Percentiles rank a stretch among this genome's conserved stretches.
phyloP scores from a whole-genome alignment of 2,797 vertebrate species.

The Sardinella longiceps region DNA sequence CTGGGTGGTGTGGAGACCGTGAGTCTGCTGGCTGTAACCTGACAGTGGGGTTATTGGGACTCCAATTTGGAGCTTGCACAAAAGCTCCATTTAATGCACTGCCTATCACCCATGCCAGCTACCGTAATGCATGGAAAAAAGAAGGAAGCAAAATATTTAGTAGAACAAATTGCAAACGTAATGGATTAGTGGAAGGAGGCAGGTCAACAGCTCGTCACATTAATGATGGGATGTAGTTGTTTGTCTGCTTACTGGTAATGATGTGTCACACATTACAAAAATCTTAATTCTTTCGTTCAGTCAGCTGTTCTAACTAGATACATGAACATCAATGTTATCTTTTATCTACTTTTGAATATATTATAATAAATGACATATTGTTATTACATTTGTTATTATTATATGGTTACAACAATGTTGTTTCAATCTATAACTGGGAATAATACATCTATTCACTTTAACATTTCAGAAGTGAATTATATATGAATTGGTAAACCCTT shows the following conservation, averaged over 20 bases:
- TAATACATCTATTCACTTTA: not conserved
- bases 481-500: not conserved
- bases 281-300: not conserved
- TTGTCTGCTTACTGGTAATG: no score
- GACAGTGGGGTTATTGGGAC: slow-evolving; percentile 69
- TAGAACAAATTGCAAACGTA: not conserved
- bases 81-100: slow-evolving; percentile 72
- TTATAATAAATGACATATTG: not conserved
- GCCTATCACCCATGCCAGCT: slow-evolving; percentile 66
- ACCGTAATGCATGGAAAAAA: slow-evolving; percentile 61
- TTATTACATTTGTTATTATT: not conserved
- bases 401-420: not conserved
- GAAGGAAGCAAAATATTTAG: slow-evolving; percentile 27
- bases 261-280: not conserved
- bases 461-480: not conserved
- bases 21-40: slow-evolving; percentile 73
- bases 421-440: not conserved
- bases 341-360: no score
- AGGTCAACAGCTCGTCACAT: not conserved
- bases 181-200: not conserved
- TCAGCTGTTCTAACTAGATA: not conserved
- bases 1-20: slow-evolving; percentile 67
- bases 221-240: not conserved
- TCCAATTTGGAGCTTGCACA: slow-evolving; percentile 69
- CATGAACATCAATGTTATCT: not conserved